A percentile compares a stretch with the other conserved stretches of the same genome.
Conservation (phyloP, 2,888 invertebrate species). For the Amorpha juglandis region DNA sequence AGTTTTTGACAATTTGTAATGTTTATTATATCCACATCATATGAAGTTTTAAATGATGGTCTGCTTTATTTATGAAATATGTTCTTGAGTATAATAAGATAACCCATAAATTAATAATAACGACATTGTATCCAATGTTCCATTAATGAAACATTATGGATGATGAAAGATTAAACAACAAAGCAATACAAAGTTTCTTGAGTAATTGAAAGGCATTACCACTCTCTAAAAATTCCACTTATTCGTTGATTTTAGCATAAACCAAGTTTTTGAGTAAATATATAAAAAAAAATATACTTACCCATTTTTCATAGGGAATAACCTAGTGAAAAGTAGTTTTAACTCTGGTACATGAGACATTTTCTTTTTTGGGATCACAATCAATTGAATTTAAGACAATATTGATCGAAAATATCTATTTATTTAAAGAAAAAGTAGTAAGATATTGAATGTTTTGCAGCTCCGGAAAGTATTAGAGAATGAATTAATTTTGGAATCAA, state of each 20-base stretch:
- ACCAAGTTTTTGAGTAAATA: background rate
- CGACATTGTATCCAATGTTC: no score
- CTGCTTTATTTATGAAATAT: no score
- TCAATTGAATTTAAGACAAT: conserved; percentile 30
- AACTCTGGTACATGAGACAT: conserved; percentile 79
- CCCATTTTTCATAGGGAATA: conserved; percentile 79
- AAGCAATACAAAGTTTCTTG: no score
- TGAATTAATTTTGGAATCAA: no score
- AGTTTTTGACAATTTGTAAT: no score
- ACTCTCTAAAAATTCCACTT: background rate
- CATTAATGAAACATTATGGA: no score
- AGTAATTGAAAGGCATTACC: no score
- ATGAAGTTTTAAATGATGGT: no score
- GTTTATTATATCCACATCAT: no score
- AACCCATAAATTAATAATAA: no score
- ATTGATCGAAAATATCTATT: background rate
- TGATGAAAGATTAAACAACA: no score
- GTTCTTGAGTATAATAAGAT: no score
- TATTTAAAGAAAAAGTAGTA: background rate
- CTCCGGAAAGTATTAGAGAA: background rate
- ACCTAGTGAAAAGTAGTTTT: conserved; percentile 76
- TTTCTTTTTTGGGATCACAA: conserved; percentile 35
- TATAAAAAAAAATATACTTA: conserved; percentile 46
- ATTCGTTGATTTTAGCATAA: background rate
- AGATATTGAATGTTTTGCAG: background rate